Evolutionary conservation across 2,797 vertebrate genomes (phyloP).

Genomic region (Limnodromus scolopaceus): DNA sequence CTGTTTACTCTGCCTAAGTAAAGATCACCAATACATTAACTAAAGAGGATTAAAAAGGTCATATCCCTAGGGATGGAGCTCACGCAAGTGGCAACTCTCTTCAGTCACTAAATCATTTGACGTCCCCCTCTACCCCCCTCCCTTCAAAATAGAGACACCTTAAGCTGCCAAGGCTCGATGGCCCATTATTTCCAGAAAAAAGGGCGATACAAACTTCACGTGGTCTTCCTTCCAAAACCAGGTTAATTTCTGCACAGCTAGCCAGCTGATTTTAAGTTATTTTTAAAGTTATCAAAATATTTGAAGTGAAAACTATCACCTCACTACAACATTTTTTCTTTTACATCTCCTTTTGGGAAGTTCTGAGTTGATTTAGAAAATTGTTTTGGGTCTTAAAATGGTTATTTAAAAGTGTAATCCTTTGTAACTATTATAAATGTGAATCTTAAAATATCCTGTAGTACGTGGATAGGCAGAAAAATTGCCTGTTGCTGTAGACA

Average conservation of each 20-base stretch:
- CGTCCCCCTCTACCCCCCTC: background rate
- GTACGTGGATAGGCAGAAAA: background rate
- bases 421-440: background rate
- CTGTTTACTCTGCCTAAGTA: conserved; percentile 95
- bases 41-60: conserved; percentile 93
- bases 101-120: conserved; percentile 64
- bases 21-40: conserved; percentile 93
- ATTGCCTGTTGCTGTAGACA: background rate
- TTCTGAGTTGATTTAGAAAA: background rate
- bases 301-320: background rate
- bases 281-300: background rate
- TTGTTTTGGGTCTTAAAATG: background rate
- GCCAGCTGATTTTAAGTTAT: background rate
- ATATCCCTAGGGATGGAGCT: conserved; percentile 83
- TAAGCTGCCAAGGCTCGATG: background rate
- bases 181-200: background rate
- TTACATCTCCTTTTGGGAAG: background rate
- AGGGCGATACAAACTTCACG: background rate
- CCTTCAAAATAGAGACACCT: conserved; percentile 14
- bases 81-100: conserved; percentile 69
- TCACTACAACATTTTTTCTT: background rate
- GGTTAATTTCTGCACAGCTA: background rate
- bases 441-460: background rate
- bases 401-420: background rate
- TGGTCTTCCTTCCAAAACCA: background rate